Base-by-base conservation (phyloP, 2,888 invertebrate genomes). In the Sinhomidia bicolor region DNA sequence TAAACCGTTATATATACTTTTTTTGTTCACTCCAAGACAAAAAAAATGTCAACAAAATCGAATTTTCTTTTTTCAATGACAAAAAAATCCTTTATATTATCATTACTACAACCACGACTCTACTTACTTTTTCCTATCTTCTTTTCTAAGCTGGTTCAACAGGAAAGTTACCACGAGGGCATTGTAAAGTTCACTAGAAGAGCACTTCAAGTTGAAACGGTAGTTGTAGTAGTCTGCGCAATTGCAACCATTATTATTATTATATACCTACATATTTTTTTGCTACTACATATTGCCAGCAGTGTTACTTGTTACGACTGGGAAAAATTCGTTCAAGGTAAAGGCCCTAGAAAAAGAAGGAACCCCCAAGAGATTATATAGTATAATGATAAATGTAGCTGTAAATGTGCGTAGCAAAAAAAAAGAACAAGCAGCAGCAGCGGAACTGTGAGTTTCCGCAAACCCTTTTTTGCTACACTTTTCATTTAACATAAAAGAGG, bases 401-500 rank as follows among this genome's bases (percentile, higher is more conserved):
- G 71, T 71, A 71, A 71, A 71, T 36, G 54, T 81, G 81, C 81
- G 81, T 81, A 60, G 47, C 23, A 51, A 32, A 57, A 14, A 54
- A 23, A 32, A 81, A n/a, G n/a, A n/a, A n/a, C n/a, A n/a, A n/a
- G n/a, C n/a, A n/a, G n/a, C n/a, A n/a, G n/a, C 76, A 60, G 84
- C 89, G 89, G 89, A 89, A 89, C 89, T 89, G 79, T 84, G 83
- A 68, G 65, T 89, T 84, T 89, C 89, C 89, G 89, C 89, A 89
- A 89, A 79, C 76, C 80, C 47, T 79, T 87, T 74, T 76, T 57
- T 20, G 12, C 32, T 36, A 71, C 12, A n/a, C n/a, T n/a, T n/a
- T n/a, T n/a, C n/a, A n/a, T n/a, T n/a, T n/a, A n/a, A 83, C 14
- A 3, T 41, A 23, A 57, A 7, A 57, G 57, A 57, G 23, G 12